Evolutionary conservation across 2,888 invertebrate species (phyloP), one percentile per base, ranked within the genome.

Genomic region (Acanthosepion pharaonis): DNA sequence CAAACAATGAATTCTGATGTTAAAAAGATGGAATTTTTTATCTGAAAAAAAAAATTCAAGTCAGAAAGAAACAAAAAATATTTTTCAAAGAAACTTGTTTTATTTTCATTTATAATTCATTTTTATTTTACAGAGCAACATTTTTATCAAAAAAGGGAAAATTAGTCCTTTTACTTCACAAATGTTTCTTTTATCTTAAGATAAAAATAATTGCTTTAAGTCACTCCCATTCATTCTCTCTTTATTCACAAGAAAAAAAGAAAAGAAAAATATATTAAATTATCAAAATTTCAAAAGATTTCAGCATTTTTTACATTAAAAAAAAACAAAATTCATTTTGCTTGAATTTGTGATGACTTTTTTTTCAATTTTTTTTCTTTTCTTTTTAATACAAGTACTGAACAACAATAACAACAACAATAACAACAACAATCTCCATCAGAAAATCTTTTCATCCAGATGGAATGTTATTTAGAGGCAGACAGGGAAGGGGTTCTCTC

Each of bases 301-400:
- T 78, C n/a, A n/a, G 78, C 23, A 78, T 78, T 33, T 78, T 78
- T 78, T 78, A 28, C 78, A n/a, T 78, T 78, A 78, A 78, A 78
- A 59, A 55, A 59, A 59, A 59, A 59, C 18, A 20, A 20, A 20
- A 20, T 59, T 59, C 23, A 59, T 23, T 59, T 78, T 78, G 78
- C n/a, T 78, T 78, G 78, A 33, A 78, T 78, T 78, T 78, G 9
- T n/a, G n/a, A n/a, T 15, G n/a, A 33, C n/a, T n/a, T 33, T n/a
- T n/a, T 78, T 78, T 78, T n/a, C 5, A 3, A 15, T 6, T 9
- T 78, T n/a, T 78, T 78, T 78, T 33, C 33, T 78, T n/a, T 11
- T n/a, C n/a, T 78, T 78, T 78, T 78, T 78, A 78, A 78, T 78
- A 78, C 78, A 78, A 78, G n/a, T 78, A 78, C n/a, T n/a, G n/a